Percentiles rank a stretch among this genome's conserved stretches.
These are phyloP conservation scores for Cephus spinipes DNA, from an alignment of 2,888 invertebrate genomes.

Conservation along the genomic window DNA sequence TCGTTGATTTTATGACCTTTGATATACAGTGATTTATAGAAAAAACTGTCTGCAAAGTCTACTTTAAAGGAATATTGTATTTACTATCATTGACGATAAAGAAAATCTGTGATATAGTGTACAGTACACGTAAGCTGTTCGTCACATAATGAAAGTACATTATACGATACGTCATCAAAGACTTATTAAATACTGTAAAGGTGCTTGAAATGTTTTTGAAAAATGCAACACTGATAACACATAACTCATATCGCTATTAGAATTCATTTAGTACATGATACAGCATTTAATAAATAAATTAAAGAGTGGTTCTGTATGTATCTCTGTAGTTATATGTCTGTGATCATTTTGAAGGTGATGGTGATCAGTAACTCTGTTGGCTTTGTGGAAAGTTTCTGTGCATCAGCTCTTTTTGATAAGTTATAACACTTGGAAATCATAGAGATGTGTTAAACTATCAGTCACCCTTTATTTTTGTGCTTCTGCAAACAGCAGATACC, in stretches of 20 bases:
- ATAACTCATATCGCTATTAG: not conserved
- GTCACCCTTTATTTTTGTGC: conserved; percentile 23
- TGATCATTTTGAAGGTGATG: not conserved
- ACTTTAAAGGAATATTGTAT: not conserved
- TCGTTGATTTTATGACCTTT: not conserved
- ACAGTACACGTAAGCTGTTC: not conserved
- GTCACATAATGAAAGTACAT: not conserved
- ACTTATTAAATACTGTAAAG: not conserved
- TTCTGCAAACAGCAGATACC: conserved; percentile 16
- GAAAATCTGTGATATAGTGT: not conserved
- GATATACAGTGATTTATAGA: not conserved
- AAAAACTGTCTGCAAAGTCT: not conserved
- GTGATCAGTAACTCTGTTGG: not conserved
- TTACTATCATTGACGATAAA: not conserved
- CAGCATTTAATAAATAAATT: not conserved
- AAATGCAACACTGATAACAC: not conserved
- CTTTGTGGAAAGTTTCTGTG: not conserved
- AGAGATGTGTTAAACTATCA: not conserved
- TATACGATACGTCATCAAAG: not conserved
- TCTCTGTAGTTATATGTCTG: not conserved
- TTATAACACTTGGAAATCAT: not conserved
- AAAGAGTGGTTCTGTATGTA: not conserved
- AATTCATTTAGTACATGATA: not conserved
- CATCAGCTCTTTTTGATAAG: not conserved
- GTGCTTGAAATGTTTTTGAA: not conserved